phyloP scores from a whole-genome alignment of 2,113 vertebrate genomes.

The Thomomys bottae region DNA sequence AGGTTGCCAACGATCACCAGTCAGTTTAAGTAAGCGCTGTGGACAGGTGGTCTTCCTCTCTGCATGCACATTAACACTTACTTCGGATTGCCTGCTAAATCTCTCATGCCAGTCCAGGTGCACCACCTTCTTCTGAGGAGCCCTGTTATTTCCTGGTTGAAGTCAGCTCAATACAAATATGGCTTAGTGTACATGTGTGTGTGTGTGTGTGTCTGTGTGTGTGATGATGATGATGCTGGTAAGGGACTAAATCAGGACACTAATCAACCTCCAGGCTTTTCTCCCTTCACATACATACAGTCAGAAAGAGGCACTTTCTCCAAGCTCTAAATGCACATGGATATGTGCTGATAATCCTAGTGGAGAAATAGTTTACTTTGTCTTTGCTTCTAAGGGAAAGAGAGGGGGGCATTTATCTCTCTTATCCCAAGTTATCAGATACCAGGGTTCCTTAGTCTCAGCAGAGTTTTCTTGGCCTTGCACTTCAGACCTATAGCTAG shows the following conservation, averaged over 20 bases:
- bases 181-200: neutral
- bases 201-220: neutral
- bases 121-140: neutral
- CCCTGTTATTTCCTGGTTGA: neutral
- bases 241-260: neutral
- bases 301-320: neutral
- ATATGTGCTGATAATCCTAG: neutral
- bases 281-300: neutral
- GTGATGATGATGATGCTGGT: neutral
- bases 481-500: neutral
- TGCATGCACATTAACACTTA: neutral
- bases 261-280: neutral
- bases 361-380: neutral
- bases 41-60: neutral
- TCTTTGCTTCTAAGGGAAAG: slow-evolving; percentile 2
- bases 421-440: neutral
- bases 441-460: neutral
- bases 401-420: neutral
- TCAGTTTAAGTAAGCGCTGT: neutral
- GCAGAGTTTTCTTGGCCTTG: neutral
- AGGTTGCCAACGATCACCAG: neutral
- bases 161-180: neutral
- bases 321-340: neutral
- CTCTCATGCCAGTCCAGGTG: neutral
- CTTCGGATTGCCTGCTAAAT: neutral